A percentile compares a stretch with the other conserved stretches of the same genome.
These are phyloP conservation scores for Trematomus bernacchii DNA, from an alignment of 2,797 vertebrate genomes.

Conservation along the genomic window DNA sequence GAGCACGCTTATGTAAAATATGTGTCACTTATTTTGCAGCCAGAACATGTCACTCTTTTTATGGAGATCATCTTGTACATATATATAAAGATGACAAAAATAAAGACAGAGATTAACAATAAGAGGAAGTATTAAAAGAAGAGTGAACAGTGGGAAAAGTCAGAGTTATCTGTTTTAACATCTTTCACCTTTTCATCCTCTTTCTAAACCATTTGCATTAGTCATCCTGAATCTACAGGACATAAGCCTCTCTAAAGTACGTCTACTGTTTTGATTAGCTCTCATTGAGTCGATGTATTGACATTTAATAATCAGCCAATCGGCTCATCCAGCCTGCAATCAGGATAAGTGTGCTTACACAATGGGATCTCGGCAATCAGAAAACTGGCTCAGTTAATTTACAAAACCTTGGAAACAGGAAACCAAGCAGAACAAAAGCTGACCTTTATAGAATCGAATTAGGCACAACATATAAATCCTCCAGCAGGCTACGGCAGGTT, in stretches of 20 bases:
- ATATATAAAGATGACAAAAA: slow-evolving; percentile 11
- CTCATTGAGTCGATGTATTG: slow-evolving; percentile 55
- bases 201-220: neutral
- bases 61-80: slow-evolving; percentile 21
- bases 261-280: slow-evolving; percentile 44
- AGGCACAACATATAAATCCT: slow-evolving; percentile 57
- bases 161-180: neutral
- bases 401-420: slow-evolving; percentile 44
- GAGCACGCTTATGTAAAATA: slow-evolving; percentile 20
- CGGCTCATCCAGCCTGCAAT: slow-evolving; percentile 45
- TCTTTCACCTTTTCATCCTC: neutral
- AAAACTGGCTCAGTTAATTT: slow-evolving; percentile 50
- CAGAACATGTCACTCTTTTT: slow-evolving; percentile 45
- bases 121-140: slow-evolving; percentile 9
- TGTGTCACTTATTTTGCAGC: slow-evolving; percentile 26
- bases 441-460: slow-evolving; percentile 61
- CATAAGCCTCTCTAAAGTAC: neutral
- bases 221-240: slow-evolving; percentile 3
- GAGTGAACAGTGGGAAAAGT: neutral
- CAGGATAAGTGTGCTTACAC: slow-evolving; percentile 63
- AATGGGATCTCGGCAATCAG: slow-evolving; percentile 47
- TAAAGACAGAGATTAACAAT: neutral
- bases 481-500: neutral
- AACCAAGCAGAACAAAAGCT: slow-evolving; percentile 67
- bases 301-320: slow-evolving; percentile 59